Percentiles rank a stretch among this genome's conserved stretches.
These are phyloP conservation scores for Acleris laterana DNA, from an alignment of 2,888 invertebrate genomes.

Conservation along the genomic window DNA sequence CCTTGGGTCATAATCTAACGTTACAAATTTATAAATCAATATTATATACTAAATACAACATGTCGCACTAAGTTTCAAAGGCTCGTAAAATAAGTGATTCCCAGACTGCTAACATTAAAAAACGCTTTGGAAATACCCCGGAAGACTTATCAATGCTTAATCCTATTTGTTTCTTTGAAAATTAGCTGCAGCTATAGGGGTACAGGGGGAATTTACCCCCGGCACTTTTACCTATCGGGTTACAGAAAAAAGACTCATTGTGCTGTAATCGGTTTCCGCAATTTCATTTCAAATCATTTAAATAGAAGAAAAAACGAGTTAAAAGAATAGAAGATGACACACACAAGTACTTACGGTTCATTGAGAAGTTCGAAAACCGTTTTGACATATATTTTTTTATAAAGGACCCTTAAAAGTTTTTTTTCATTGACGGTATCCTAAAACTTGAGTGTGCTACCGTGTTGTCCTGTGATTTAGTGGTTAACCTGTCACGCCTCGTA, in stretches of 20 bases:
- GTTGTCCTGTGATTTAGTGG: slow-evolving; percentile 14
- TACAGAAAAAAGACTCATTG: no score
- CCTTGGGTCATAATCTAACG: no score
- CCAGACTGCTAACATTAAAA: neutral
- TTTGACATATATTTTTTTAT: no score
- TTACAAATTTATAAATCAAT: no score
- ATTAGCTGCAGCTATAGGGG: neutral
- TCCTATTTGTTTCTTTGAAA: neutral
- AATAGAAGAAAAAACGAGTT: no score
- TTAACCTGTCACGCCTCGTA: slow-evolving; percentile 20
- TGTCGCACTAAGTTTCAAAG: no score
- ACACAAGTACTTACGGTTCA: no score
- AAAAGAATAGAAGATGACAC: no score
- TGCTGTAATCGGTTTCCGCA: no score
- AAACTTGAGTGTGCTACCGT: slow-evolving; percentile 11
- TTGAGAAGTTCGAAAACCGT: no score
- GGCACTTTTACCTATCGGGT: neutral
- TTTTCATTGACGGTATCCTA: slow-evolving; percentile 11
- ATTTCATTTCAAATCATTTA: no score
- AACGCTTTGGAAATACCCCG: neutral
- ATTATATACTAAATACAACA: no score
- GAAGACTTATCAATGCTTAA: neutral
- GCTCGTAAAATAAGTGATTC: neutral
- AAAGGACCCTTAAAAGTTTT: neutral
- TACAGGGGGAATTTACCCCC: neutral